Evolutionary conservation across 2,113 vertebrate species (phyloP).

Genomic region (Pygoscelis antarcticus): DNA sequence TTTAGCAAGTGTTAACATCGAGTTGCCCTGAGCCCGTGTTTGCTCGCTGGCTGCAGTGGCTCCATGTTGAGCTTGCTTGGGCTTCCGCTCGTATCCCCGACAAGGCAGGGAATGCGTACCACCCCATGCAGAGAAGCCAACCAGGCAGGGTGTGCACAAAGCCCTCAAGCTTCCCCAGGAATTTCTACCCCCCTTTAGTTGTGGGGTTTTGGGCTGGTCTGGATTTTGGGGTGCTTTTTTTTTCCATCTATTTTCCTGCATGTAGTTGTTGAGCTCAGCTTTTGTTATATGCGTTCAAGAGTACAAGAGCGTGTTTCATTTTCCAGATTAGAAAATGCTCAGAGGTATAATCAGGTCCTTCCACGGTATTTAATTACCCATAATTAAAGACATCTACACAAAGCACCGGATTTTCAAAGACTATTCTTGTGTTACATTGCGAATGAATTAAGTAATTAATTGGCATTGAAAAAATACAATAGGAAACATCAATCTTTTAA

Average conservation of each 20-base stretch:
- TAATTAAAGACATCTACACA: slow-evolving; percentile 81
- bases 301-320: slow-evolving; percentile 33
- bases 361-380: slow-evolving; percentile 79
- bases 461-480: slow-evolving; percentile 74
- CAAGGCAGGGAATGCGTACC: neutral
- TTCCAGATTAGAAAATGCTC: slow-evolving; percentile 73
- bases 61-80: neutral
- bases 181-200: neutral
- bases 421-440: slow-evolving; percentile 72
- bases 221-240: neutral
- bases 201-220: neutral
- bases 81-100: neutral
- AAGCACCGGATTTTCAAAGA: slow-evolving; percentile 76
- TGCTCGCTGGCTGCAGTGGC: neutral
- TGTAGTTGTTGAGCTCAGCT: slow-evolving; percentile 47
- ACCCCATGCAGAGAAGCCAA: neutral
- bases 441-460: slow-evolving; percentile 83
- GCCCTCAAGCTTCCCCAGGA: neutral
- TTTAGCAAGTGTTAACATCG: neutral
- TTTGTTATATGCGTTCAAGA: slow-evolving; percentile 42
- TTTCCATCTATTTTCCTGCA: neutral
- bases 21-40: neutral
- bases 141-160: neutral
- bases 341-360: slow-evolving; percentile 81
- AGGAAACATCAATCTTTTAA: slow-evolving; percentile 67